Evolutionary conservation across 2,888 invertebrate species (phyloP).

Genomic region (Brenthis hecate): DNA sequence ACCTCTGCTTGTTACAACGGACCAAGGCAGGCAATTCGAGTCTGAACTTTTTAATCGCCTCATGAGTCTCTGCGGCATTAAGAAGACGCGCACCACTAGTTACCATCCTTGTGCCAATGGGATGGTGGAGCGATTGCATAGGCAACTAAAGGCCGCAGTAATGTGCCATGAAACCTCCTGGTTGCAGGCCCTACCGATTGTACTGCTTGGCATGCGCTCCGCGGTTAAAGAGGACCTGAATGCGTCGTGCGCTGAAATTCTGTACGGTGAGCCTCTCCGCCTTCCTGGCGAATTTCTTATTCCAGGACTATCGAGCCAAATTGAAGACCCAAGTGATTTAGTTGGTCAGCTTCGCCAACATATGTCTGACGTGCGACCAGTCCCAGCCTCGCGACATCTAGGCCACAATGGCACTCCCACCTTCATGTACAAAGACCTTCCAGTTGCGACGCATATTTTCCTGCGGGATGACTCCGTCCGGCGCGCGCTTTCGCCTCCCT

Average conservation of each 20-base stretch:
- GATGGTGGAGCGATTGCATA: too few relatives aligned
- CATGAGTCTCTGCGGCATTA: too few relatives aligned
- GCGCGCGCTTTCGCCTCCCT: conserved; percentile 28
- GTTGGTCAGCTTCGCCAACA: conserved; percentile 7
- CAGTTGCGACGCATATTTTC: conserved; percentile 5
- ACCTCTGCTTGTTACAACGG: too few relatives aligned
- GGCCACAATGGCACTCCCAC: not conserved
- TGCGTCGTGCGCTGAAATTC: conserved; percentile 30
- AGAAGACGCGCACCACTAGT: too few relatives aligned
- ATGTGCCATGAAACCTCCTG: too few relatives aligned
- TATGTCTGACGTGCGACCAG: conserved; percentile 13
- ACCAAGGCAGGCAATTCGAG: too few relatives aligned
- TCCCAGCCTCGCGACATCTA: not conserved
- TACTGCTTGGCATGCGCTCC: conserved; percentile 40
- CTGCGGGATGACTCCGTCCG: conserved; percentile 29
- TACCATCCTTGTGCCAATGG: too few relatives aligned
- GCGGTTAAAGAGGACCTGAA: conserved; percentile 39
- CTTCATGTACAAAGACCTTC: not conserved
- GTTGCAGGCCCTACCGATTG: too few relatives aligned
- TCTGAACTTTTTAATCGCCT: too few relatives aligned
- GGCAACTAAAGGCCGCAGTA: too few relatives aligned
- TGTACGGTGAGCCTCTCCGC: conserved; percentile 37
- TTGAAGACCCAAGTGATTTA: too few relatives aligned
- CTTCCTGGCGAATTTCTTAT: conserved; percentile 28
- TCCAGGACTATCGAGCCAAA: too few relatives aligned